These are phyloP conservation scores for Potamilus streckersoni DNA, from an alignment of 1,140 invertebrate genomes.

Conservation along the genomic window DNA sequence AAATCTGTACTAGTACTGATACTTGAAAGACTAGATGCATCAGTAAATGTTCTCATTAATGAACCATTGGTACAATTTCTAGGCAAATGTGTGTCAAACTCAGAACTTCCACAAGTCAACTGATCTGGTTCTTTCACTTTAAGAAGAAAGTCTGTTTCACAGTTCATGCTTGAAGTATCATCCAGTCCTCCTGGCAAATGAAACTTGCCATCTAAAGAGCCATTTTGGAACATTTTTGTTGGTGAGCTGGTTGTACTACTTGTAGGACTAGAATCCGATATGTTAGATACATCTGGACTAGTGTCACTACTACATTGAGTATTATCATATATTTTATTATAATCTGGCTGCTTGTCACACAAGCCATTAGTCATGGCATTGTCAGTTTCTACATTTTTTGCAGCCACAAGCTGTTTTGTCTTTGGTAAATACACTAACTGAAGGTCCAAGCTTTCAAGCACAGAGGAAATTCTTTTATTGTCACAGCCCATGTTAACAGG, in stretches of 20 bases:
- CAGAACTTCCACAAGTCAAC: conserved; percentile 49
- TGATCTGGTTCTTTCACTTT: conserved; percentile 47
- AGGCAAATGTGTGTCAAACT: conserved; percentile 41
- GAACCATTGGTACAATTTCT: conserved; percentile 39
- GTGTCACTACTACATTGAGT: conserved; percentile 4
- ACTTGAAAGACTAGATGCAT: conserved; percentile 69
- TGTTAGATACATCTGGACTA: conserved; percentile 12
- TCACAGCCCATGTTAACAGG: conserved; percentile 47
- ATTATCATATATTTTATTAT: conserved; percentile 9
- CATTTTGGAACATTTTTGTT: conserved; percentile 30
- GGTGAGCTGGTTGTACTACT: conserved; percentile 12
- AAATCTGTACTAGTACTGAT: conserved; percentile 65
- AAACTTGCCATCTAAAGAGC: conserved; percentile 11
- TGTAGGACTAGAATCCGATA: conserved; percentile 18
- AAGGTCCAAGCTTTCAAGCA: conserved; percentile 58
- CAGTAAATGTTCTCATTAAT: conserved; percentile 62
- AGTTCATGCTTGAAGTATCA: conserved; percentile 37
- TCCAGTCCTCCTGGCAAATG: conserved; percentile 25
- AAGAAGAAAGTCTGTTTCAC: conserved; percentile 40
- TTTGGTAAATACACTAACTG: conserved; percentile 60
- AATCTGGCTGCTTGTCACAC: background rate
- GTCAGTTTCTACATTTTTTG: conserved; percentile 15
- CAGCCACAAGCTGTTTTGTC: conserved; percentile 56
- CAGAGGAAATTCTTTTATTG: conserved; percentile 53
- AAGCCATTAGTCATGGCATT: conserved; percentile 4